phyloP scores from a whole-genome alignment of 1,140 invertebrate genomes.

The Drosophila jambulina region DNA sequence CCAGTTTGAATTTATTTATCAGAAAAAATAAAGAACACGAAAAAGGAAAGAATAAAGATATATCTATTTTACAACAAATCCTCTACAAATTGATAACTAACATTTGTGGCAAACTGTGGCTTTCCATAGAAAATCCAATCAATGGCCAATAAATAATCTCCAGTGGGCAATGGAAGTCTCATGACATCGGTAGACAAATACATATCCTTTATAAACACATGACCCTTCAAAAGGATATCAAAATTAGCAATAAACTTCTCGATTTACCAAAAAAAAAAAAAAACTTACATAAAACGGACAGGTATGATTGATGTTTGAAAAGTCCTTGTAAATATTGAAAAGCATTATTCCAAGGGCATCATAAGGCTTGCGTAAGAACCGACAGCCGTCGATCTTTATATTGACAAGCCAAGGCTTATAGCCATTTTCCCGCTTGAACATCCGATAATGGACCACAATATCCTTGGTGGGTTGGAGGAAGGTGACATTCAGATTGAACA shows the following conservation, averaged over 20 bases:
- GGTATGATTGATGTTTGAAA: constrained; percentile 29
- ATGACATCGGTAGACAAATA: constrained; percentile 5
- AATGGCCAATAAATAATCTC: constrained; percentile 12
- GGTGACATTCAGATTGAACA: constrained; percentile 20
- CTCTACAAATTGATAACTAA: constrained; percentile 25
- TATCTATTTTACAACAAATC: neutral
- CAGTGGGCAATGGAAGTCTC: constrained; percentile 15
- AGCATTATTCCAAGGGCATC: constrained; percentile 15
- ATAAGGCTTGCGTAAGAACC: constrained; percentile 10
- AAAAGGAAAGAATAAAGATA: too few relatives aligned
- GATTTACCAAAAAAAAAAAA: neutral
- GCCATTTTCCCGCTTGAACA: constrained; percentile 22
- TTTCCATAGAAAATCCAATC: constrained; percentile 20
- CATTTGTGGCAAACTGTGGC: constrained; percentile 9
- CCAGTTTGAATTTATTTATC: neutral
- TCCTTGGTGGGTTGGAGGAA: constrained; percentile 9
- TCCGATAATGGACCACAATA: constrained; percentile 1
- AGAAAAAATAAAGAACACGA: neutral
- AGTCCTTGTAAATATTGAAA: constrained; percentile 21
- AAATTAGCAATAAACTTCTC: neutral
- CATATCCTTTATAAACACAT: constrained; percentile 17
- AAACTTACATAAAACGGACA: constrained; percentile 22
- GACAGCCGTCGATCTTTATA: constrained; percentile 6
- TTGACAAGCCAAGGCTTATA: constrained; percentile 26
- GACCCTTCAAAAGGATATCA: neutral